These are phyloP conservation scores for Eulemur mongoz DNA, from an alignment of 2,797 vertebrate species.

Conservation along the genomic window DNA sequence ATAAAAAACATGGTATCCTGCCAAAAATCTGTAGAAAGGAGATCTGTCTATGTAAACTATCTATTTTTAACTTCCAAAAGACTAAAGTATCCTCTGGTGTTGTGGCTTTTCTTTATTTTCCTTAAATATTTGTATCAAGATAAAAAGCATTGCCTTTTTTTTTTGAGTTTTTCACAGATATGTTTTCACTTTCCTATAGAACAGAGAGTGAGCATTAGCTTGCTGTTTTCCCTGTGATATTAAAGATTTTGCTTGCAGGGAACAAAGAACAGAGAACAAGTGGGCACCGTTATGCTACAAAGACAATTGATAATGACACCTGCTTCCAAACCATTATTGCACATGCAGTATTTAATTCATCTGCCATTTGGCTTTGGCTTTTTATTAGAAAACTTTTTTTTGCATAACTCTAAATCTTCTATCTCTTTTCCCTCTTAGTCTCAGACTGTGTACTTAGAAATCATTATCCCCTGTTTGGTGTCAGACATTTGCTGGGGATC, in stretches of 20 bases:
- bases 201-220: background rate
- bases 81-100: background rate
- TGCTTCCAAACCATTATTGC: background rate
- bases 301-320: background rate
- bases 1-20: background rate
- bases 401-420: background rate
- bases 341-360: accelerated
- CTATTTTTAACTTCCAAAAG: slow-evolving; percentile 34
- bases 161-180: background rate
- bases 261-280: background rate
- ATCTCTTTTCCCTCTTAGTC: background rate
- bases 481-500: background rate
- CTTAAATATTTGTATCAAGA: slow-evolving; percentile 21
- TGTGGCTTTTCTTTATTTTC: background rate
- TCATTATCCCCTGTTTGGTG: background rate
- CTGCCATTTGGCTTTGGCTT: background rate
- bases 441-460: background rate
- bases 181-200: background rate
- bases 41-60: background rate
- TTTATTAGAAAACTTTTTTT: background rate
- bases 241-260: background rate
- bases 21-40: background rate
- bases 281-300: background rate
- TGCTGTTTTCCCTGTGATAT: background rate
- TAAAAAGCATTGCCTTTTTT: slow-evolving; percentile 21